These are phyloP conservation scores for Oscheius sp. DNA, from an alignment of 2,888 invertebrate genomes.

Conservation along the genomic window DNA sequence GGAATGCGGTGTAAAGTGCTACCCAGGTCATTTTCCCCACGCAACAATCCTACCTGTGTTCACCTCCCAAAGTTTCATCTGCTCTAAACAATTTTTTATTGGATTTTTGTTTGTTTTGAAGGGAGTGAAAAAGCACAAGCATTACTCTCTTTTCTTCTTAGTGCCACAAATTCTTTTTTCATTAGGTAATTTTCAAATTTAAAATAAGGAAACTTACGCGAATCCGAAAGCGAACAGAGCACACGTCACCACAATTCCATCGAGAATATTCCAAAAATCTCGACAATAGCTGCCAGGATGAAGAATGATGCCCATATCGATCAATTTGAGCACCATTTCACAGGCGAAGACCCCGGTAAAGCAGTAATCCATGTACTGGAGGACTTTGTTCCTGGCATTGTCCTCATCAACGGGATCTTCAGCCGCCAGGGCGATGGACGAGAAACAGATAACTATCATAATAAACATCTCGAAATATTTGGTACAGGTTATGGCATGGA, in stretches of 20 bases:
- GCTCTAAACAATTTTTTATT: background rate
- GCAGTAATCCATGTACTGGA: constrained; percentile 98
- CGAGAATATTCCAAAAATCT: constrained; percentile 99
- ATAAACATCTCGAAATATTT: constrained; percentile 99
- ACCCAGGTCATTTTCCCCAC: too few species aligned
- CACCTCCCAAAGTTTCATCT: too few species aligned
- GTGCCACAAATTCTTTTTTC: too few species aligned
- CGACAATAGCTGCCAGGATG: constrained; percentile 97
- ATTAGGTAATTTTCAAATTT: too few species aligned
- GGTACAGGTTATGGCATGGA: constrained; percentile 99
- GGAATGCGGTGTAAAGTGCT: too few species aligned
- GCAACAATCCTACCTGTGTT: too few species aligned
- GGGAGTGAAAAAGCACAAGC: too few species aligned
- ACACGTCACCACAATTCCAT: constrained; percentile 97
- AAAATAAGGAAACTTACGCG: constrained; percentile 74
- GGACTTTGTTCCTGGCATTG: constrained; percentile 83
- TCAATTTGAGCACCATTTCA: constrained; percentile 89
- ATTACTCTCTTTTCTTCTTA: too few species aligned
- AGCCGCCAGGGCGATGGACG: constrained; percentile 97
- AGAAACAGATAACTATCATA: constrained; percentile 98
- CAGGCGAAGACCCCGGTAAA: constrained; percentile 99
- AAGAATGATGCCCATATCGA: constrained; percentile 87
- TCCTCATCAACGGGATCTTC: constrained; percentile 84
- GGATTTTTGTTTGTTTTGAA: too few species aligned
- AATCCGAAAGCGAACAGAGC: constrained; percentile 97